Percentiles rank a stretch among this genome's conserved stretches.
These are phyloP conservation scores for Ceratitis capitata DNA, from an alignment of 1,140 invertebrate species.

Conservation along the genomic window DNA sequence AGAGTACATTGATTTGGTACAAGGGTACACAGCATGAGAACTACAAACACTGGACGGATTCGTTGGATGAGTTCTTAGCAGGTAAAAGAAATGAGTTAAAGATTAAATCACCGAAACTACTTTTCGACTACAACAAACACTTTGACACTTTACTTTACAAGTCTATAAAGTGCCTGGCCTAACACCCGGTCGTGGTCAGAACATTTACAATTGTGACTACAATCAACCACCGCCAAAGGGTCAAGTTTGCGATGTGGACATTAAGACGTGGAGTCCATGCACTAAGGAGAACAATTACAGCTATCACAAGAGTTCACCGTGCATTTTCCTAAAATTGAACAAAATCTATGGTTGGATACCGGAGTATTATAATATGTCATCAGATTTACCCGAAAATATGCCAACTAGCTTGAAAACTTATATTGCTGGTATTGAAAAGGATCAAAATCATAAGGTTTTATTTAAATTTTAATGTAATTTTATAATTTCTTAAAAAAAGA, in stretches of 20 bases:
- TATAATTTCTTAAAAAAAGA: background rate
- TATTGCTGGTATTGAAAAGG: constrained; percentile 54
- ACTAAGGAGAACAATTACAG: constrained; percentile 77
- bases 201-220: constrained; percentile 75
- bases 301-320: constrained; percentile 80
- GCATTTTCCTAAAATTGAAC: constrained; percentile 85
- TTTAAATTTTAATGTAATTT: background rate
- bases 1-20: constrained; percentile 94
- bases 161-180: constrained; percentile 76
- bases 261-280: constrained; percentile 73
- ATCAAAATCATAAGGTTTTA: constrained; percentile 53
- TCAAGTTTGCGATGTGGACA: constrained; percentile 79
- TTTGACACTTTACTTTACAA: constrained; percentile 53
- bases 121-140: background rate
- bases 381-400: constrained; percentile 73
- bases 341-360: constrained; percentile 82
- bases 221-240: constrained; percentile 71
- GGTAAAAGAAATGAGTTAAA: no score
- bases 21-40: constrained; percentile 78
- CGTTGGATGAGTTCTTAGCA: constrained; percentile 77
- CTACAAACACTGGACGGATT: constrained; percentile 80
- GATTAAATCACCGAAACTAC: no score
- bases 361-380: constrained; percentile 74
- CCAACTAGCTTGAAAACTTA: constrained; percentile 71
- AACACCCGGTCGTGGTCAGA: constrained; percentile 73